Conservation (phyloP, 2,888 invertebrate species). For the Drosophila paracracens region DNA sequence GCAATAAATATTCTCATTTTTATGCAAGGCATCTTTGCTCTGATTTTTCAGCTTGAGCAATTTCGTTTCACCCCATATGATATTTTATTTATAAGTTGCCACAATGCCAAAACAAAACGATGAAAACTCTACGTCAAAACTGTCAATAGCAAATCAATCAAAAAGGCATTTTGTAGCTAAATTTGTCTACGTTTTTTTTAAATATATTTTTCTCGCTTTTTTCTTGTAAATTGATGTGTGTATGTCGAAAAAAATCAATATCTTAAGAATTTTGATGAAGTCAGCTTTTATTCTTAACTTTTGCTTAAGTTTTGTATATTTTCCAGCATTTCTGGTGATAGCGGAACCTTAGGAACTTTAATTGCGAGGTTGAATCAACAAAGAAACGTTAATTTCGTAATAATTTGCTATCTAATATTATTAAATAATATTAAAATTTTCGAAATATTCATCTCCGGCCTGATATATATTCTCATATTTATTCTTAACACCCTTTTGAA, state of each 20-base stretch:
- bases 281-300: neutral
- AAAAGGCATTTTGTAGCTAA: slow-evolving; percentile 64
- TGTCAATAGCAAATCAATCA: slow-evolving; percentile 79
- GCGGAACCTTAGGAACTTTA: neutral
- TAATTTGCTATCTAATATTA: neutral
- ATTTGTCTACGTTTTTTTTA: slow-evolving; percentile 5
- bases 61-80: slow-evolving; percentile 31
- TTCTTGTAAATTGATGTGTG: slow-evolving; percentile 1
- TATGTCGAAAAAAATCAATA: slow-evolving; percentile 54
- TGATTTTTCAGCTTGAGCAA: slow-evolving; percentile 37
- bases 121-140: slow-evolving; percentile 72
- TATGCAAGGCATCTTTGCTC: slow-evolving; percentile 31
- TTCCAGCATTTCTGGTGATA: neutral
- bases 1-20: slow-evolving; percentile 69
- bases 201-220: slow-evolving; percentile 27
- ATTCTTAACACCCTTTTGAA: neutral
- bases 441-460: neutral
- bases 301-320: neutral
- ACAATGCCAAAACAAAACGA: slow-evolving; percentile 39
- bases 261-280: neutral
- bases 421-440: neutral
- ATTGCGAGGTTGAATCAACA: neutral
- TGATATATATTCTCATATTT: neutral
- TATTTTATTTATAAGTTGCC: slow-evolving; percentile 76
- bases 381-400: neutral